These are phyloP conservation scores for Catharus fuscescens DNA, from an alignment of 2,113 vertebrate species.

Conservation along the genomic window DNA sequence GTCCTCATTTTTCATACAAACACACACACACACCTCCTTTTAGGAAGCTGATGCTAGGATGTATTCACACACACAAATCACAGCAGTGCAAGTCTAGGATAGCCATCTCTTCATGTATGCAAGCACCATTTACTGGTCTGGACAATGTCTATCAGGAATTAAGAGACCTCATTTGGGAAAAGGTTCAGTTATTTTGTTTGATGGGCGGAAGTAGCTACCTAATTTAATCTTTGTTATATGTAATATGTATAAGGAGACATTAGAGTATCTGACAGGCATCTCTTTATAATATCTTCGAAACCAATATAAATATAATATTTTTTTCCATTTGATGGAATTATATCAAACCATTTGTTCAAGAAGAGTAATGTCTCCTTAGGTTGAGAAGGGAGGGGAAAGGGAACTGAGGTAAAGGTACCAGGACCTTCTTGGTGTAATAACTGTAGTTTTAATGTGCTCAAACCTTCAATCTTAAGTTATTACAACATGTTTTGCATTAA, in stretches of 20 bases:
- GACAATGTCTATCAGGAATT: conserved; percentile 16
- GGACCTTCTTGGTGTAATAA: not conserved
- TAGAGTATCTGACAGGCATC: not conserved
- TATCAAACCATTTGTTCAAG: not conserved
- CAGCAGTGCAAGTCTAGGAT: not conserved
- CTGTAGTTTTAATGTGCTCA: not conserved
- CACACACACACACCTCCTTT: not conserved
- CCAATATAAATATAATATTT: not conserved
- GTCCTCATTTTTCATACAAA: not conserved
- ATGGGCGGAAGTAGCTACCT: conserved; percentile 6
- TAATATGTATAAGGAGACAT: not conserved
- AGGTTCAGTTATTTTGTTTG: conserved; percentile 25
- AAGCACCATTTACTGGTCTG: not conserved
- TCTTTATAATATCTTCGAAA: not conserved
- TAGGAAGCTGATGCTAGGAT: not conserved
- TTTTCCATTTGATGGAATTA: not conserved
- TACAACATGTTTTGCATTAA: conserved; percentile 61
- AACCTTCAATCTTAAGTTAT: conserved; percentile 37
- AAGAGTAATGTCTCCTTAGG: not conserved
- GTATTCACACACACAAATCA: not conserved
- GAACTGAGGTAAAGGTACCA: not conserved
- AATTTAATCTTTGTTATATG: conserved; percentile 23
- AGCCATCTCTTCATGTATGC: not conserved
- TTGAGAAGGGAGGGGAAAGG: not conserved
- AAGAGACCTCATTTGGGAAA: conserved; percentile 13